Percentiles rank a stretch among this genome's conserved stretches.
phyloP scores from a whole-genome alignment of 2,113 vertebrate species.

The Nesoenas mayeri region DNA sequence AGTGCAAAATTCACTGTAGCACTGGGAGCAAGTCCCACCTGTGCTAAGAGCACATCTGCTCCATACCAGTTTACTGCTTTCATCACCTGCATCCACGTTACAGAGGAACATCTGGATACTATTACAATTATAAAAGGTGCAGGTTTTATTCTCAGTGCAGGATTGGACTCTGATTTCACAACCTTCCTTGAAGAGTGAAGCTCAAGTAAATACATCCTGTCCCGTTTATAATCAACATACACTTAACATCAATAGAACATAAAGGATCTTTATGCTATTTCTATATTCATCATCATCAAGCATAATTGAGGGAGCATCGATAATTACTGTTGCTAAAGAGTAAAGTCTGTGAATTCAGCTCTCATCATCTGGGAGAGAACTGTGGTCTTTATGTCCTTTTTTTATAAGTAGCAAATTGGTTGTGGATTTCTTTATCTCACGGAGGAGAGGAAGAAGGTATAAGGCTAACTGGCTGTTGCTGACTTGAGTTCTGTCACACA shows the following conservation, averaged over 20 bases:
- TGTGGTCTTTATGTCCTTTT: not conserved
- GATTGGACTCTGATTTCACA: constrained; percentile 80
- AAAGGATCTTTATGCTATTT: constrained; percentile 57
- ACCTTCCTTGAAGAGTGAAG: constrained; percentile 77
- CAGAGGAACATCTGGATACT: constrained; percentile 85
- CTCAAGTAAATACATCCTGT: constrained; percentile 78
- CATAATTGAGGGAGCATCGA: constrained; percentile 63
- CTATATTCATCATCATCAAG: constrained; percentile 72
- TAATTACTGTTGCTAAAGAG: constrained; percentile 48
- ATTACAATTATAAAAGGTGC: constrained; percentile 91
- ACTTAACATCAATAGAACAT: constrained; percentile 74
- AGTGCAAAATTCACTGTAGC: constrained; percentile 49
- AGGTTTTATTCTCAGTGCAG: constrained; percentile 78
- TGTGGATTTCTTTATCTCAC: constrained; percentile 6
- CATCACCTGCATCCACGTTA: constrained; percentile 91
- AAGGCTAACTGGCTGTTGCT: not conserved
- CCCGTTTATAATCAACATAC: constrained; percentile 76
- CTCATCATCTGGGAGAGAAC: not conserved
- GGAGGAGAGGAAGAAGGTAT: not conserved
- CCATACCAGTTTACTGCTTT: constrained; percentile 87
- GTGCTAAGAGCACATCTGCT: constrained; percentile 83
- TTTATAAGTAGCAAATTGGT: not conserved
- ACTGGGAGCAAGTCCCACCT: constrained; percentile 73
- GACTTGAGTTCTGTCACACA: not conserved
- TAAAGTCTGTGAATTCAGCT: constrained; percentile 3